Conservation (phyloP, 1,140 invertebrate genomes). For the Oedothorax gibbosus region DNA sequence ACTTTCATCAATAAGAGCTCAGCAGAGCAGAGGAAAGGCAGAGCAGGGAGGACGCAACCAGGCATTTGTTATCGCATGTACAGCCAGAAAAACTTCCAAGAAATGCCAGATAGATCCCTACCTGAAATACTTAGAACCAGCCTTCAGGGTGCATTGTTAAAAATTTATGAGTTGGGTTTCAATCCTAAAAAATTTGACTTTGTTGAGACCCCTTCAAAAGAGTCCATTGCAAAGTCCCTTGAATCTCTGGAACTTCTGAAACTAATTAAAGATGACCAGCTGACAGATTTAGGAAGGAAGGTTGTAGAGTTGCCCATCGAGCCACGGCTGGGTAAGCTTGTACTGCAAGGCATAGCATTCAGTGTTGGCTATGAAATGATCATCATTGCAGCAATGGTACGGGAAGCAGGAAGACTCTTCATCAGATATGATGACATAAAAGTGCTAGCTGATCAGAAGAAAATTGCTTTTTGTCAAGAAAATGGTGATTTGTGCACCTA, state of each 20-base stretch:
- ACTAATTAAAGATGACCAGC: slow-evolving; percentile 82
- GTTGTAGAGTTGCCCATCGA: slow-evolving; percentile 94
- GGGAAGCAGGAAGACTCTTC: slow-evolving; percentile 90
- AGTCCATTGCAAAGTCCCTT: slow-evolving; percentile 84
- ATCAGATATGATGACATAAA: slow-evolving; percentile 69
- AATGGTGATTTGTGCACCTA: slow-evolving; percentile 95
- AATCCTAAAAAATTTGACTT: slow-evolving; percentile 75
- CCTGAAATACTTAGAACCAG: slow-evolving; percentile 95
- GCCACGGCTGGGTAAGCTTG: slow-evolving; percentile 88
- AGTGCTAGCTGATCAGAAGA: slow-evolving; percentile 71
- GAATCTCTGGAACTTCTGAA: slow-evolving; percentile 90
- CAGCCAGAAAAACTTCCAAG: slow-evolving; percentile 85
- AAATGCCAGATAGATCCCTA: slow-evolving; percentile 79
- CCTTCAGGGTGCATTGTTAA: slow-evolving; percentile 85
- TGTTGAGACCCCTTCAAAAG: slow-evolving; percentile 80
- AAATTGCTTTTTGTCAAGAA: slow-evolving; percentile 72
- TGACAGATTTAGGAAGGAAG: slow-evolving; percentile 84
- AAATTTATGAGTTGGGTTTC: slow-evolving; percentile 95
- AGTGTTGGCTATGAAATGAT: slow-evolving; percentile 90
- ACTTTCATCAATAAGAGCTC: slow-evolving; percentile 90
- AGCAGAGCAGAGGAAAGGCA: slow-evolving; percentile 95
- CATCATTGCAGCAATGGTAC: slow-evolving; percentile 87
- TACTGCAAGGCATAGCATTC: slow-evolving; percentile 81
- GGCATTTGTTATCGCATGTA: slow-evolving; percentile 87
- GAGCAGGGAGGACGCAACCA: slow-evolving; percentile 80